Percentiles rank a stretch among this genome's conserved stretches.
phyloP scores from a whole-genome alignment of 1,140 invertebrate species.

The Calliopsis andreniformis region DNA sequence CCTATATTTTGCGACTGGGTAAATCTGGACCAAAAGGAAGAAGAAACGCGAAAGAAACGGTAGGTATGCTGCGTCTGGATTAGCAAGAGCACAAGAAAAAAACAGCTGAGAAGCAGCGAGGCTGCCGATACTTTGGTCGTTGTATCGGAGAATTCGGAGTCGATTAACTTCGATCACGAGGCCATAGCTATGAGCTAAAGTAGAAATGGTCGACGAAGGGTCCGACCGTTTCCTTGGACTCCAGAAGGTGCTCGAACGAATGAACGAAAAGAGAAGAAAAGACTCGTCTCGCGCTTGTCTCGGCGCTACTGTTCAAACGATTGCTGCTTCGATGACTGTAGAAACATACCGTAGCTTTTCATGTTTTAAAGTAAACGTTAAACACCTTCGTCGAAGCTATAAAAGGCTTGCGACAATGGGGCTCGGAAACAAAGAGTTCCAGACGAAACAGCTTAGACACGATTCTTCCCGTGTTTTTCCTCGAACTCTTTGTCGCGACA shows the following conservation, averaged over 20 bases:
- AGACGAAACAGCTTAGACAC: not conserved
- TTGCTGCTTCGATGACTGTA: not conserved
- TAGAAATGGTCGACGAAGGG: not conserved
- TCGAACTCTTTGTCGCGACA: no score
- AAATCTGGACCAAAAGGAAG: not conserved
- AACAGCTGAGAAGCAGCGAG: not conserved
- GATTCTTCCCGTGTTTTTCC: not conserved
- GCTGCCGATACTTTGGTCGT: constrained; percentile 17
- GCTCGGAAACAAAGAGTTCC: constrained; percentile 1
- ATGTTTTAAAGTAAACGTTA: constrained; percentile 30
- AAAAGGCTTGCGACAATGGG: constrained; percentile 28
- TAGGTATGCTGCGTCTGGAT: not conserved
- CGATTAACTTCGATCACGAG: constrained; percentile 39
- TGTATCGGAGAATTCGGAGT: constrained; percentile 32
- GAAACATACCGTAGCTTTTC: constrained; percentile 12
- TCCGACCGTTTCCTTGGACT: not conserved
- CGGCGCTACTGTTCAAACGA: not conserved
- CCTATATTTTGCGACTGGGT: not conserved
- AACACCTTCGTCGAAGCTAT: not conserved
- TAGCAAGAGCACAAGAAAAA: not conserved
- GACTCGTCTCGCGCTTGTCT: no score
- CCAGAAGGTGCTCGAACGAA: not conserved
- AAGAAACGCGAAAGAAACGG: constrained; percentile 1
- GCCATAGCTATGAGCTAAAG: not conserved
- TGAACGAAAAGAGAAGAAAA: not conserved